A percentile compares a stretch with the other conserved stretches of the same genome.
Evolutionary conservation across 2,888 invertebrate species (phyloP).

Genomic region (Aromia moschata): DNA sequence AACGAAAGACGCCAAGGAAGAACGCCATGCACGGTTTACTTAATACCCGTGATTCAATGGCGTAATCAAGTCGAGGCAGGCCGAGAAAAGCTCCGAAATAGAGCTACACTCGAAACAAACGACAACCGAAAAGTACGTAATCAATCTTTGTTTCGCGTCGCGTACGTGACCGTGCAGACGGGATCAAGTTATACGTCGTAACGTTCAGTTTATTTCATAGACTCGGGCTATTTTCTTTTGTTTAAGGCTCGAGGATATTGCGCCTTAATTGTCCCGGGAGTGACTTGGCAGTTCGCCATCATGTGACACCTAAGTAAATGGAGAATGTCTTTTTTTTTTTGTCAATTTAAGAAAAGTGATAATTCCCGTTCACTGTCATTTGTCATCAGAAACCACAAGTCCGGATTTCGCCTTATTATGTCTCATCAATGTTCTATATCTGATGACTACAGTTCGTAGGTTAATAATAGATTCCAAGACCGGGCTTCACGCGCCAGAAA

Average conservation of each 20-base stretch:
- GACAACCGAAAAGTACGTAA: constrained; percentile 30
- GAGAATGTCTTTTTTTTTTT: too few relatives aligned
- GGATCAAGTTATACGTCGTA: constrained; percentile 20
- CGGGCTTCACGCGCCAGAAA: too few relatives aligned
- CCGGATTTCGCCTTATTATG: too few relatives aligned
- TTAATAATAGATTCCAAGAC: too few relatives aligned
- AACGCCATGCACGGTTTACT: too few relatives aligned
- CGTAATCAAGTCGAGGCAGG: constrained; percentile 12
- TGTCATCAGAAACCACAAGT: too few relatives aligned
- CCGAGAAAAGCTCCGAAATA: constrained; percentile 16
- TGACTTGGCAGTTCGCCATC: constrained; percentile 8
- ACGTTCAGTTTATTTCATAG: constrained; percentile 25
- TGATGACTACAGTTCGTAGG: too few relatives aligned
- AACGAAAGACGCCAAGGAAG: too few relatives aligned
- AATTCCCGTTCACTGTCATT: too few relatives aligned
- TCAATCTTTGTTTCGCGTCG: constrained; percentile 28
- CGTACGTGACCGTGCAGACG: constrained; percentile 25
- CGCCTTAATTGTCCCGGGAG: constrained; percentile 13
- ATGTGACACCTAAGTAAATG: not conserved
- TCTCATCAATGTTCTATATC: too few relatives aligned
- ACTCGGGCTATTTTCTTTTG: constrained; percentile 16
- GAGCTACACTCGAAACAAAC: constrained; percentile 21
- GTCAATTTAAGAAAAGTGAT: too few relatives aligned
- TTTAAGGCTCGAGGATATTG: not conserved
- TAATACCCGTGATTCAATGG: constrained; percentile 17